Base-by-base conservation (phyloP, 2,888 invertebrate species). In the Sinopyrophorus schimmeli region DNA sequence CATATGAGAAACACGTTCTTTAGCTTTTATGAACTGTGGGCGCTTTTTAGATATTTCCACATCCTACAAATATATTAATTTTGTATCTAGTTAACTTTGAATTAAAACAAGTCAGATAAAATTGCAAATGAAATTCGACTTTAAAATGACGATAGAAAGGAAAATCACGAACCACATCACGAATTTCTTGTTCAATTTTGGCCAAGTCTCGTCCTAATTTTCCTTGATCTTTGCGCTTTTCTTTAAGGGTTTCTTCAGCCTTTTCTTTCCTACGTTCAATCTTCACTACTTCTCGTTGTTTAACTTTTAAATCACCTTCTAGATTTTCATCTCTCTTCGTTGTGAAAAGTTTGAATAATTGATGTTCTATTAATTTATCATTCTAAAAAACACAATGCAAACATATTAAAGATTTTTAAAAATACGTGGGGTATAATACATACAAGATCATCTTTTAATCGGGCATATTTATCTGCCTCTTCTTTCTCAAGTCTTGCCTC, bases 401-500 rank as follows among this genome's bases (percentile, higher is more conserved):
- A 9, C 2, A 15, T n/a, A n/a, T n/a, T n/a, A n/a, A n/a, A n/a
- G n/a, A n/a, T n/a, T n/a, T n/a, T n/a, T n/a, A n/a, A n/a, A n/a
- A n/a, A n/a, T n/a, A n/a, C n/a, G n/a, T 1, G 4, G 7, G 7
- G n/a, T 1, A 9, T 4, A 31, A 14, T 18, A 66, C 75, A 64
- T 70, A 92, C 93, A 78, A 94, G 80, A 76, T 97, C 94, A 67
- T 94, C 89, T 70, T 92, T 94, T 0, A 98, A 77, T 32, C 89
- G 79, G 34, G 96, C 91, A 72, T 98, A 99, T 65, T 95, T 92
- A 70, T 98, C 97, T 0, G 99, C 99, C 74, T 99, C 99, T 71
- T 98, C 96, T 73, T 98, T 97, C 72, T 99, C 99, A 57, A 94
- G 79, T 71, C 94, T 92, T 3, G 99, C 99, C 74, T 99, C 99